A percentile compares a stretch with the other conserved stretches of the same genome.
These are phyloP conservation scores for Heliconius melpomene DNA, from an alignment of 1,140 invertebrate species.

Conservation along the genomic window DNA sequence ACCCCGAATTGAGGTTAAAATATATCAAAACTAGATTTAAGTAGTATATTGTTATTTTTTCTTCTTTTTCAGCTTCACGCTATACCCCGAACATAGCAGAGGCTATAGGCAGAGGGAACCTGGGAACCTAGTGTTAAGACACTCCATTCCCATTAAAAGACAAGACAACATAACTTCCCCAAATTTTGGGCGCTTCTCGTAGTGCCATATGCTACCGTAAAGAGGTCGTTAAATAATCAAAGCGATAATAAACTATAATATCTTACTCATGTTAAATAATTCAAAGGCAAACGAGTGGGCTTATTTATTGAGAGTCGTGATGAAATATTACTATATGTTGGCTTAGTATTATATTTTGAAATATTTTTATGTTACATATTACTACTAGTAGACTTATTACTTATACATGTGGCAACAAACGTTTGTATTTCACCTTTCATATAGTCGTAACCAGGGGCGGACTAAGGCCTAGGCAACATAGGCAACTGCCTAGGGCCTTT, in stretches of 20 bases:
- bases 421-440: neutral
- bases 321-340: neutral
- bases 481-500: no score
- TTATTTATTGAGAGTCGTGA: constrained; percentile 6
- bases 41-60: no score
- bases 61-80: no score
- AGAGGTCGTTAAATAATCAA: neutral
- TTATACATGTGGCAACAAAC: neutral
- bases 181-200: no score
- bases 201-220: no score
- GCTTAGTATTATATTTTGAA: neutral
- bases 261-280: constrained; percentile 16
- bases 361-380: neutral
- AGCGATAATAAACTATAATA: neutral
- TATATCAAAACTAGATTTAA: no score
- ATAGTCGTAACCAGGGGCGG: neutral
- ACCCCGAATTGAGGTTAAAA: no score
- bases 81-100: no score
- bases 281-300: constrained; percentile 27
- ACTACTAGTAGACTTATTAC: neutral
- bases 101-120: no score
- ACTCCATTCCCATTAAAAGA: neutral
- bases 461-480: no score
- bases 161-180: no score
- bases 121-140: no score